These are phyloP conservation scores for Drosophila guanche DNA, from an alignment of 1,140 invertebrate genomes.

Conservation along the genomic window DNA sequence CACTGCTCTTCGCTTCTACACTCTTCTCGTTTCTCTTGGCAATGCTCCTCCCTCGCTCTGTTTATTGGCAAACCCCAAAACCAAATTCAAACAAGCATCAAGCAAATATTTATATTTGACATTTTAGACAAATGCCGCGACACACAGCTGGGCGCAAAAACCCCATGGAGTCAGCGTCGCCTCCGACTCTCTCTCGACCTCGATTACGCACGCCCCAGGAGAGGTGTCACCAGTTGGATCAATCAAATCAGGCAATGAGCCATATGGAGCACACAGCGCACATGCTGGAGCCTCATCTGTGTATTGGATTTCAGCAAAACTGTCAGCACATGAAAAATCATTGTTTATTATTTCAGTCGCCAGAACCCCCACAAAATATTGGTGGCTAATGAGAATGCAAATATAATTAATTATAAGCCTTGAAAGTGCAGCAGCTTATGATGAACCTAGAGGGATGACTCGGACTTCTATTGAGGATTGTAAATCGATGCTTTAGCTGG, in stretches of 20 bases:
- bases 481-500: conserved; percentile 23
- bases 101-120: conserved; percentile 68
- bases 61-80: conserved; percentile 54
- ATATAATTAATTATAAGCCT: conserved; percentile 42
- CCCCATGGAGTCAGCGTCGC: background rate
- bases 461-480: background rate
- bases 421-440: conserved; percentile 15
- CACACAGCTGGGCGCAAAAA: conserved; percentile 28
- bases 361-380: too few species aligned
- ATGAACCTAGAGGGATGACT: conserved; percentile 12
- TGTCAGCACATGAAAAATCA: conserved; percentile 45
- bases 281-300: conserved; percentile 11
- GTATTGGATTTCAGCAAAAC: conserved; percentile 51
- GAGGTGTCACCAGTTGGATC: conserved; percentile 65
- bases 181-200: background rate
- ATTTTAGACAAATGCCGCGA: conserved; percentile 66
- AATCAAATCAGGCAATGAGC: conserved; percentile 64
- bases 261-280: conserved; percentile 38
- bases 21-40: background rate
- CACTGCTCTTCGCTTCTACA: conserved; percentile 19
- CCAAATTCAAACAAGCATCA: conserved; percentile 54
- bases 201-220: background rate
- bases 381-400: conserved; percentile 34
- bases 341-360: conserved; percentile 20
- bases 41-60: conserved; percentile 1